Evolutionary conservation across 2,797 vertebrate genomes (phyloP).

Genomic region (Crocodylus rhombifer): DNA sequence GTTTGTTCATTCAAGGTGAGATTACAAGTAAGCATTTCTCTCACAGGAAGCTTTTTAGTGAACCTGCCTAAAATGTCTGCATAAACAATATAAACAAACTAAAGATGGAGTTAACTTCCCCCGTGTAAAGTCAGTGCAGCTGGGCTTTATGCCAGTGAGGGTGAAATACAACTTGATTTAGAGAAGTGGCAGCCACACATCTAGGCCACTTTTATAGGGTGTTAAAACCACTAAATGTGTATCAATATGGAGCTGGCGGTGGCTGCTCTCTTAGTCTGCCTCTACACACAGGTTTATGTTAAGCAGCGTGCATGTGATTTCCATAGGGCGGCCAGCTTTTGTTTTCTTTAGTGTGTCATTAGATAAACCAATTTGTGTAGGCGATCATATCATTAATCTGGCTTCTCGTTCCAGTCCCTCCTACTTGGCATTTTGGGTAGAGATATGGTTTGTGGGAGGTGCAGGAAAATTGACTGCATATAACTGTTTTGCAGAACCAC

Average conservation of each 20-base stretch:
- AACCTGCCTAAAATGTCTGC: conserved; percentile 9
- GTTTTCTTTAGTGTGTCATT: background rate
- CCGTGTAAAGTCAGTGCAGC: background rate
- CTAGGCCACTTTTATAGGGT: background rate
- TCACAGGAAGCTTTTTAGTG: conserved; percentile 12
- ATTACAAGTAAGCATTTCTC: conserved; percentile 53
- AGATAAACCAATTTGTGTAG: background rate
- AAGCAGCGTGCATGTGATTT: background rate
- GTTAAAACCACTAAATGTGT: accelerated
- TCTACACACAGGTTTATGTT: background rate
- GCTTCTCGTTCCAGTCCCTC: background rate
- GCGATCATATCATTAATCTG: background rate
- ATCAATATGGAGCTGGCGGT: accelerated
- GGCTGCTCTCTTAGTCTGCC: background rate
- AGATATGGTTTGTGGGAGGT: background rate
- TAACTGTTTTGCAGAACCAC: background rate
- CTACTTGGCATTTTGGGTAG: accelerated
- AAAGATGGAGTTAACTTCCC: background rate
- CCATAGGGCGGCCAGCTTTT: background rate
- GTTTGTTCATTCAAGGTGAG: conserved; percentile 3
- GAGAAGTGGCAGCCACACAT: background rate
- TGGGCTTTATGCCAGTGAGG: background rate
- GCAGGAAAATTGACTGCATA: background rate
- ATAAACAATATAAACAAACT: background rate
- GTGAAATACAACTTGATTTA: background rate